Conservation (phyloP, 2,113 vertebrate species). For the Campylomormyrus tamandua region DNA sequence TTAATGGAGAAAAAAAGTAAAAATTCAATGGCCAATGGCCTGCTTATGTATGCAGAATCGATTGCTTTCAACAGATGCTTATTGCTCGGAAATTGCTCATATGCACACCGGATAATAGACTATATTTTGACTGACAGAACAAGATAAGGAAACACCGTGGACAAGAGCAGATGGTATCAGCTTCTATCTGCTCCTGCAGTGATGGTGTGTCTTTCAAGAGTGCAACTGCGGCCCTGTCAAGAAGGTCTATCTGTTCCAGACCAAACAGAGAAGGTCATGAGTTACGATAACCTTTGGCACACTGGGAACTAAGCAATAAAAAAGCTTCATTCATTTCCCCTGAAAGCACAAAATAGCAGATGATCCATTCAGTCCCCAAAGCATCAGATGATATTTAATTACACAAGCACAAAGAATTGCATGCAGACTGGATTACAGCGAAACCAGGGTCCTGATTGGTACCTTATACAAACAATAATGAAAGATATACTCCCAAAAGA, state of each 20-base stretch:
- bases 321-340: neutral
- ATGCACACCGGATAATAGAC: neutral
- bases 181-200: neutral
- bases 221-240: neutral
- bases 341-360: neutral
- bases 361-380: neutral
- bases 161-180: neutral
- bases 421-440: neutral
- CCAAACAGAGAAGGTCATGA: neutral
- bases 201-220: neutral
- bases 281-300: neutral
- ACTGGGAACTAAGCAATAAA: neutral
- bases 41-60: neutral
- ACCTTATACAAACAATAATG: neutral
- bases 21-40: neutral
- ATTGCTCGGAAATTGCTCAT: neutral
- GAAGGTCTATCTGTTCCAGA: neutral
- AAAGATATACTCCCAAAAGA: neutral
- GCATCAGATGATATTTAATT: neutral
- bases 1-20: neutral
- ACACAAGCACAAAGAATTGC: neutral
- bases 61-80: neutral
- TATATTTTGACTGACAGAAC: conserved; percentile 9
- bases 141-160: neutral
- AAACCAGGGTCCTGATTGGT: neutral